A percentile compares a stretch with the other conserved stretches of the same genome.
These are phyloP conservation scores for Limnephilus lunatus DNA, from an alignment of 2,888 invertebrate species.

Conservation along the genomic window DNA sequence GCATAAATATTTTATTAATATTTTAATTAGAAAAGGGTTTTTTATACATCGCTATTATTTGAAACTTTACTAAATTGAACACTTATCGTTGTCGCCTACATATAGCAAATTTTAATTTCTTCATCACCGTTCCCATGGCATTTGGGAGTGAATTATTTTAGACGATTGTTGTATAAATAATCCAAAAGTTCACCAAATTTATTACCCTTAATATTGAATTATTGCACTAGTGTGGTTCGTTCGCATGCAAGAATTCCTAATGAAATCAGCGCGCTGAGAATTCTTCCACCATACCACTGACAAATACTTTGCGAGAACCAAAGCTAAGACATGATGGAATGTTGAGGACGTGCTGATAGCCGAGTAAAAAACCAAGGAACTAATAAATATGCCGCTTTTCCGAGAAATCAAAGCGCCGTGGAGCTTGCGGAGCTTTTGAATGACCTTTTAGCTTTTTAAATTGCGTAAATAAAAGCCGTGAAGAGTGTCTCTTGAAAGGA, in stretches of 20 bases:
- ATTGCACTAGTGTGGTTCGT: not conserved
- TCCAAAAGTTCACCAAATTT: not conserved
- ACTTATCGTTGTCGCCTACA: not conserved
- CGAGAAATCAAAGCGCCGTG: constrained; percentile 13
- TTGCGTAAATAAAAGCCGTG: not conserved
- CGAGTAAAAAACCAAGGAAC: not conserved
- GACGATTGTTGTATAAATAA: not conserved
- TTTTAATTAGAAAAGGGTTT: no score
- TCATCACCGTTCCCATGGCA: not conserved
- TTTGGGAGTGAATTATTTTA: not conserved
- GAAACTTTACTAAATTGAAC: not conserved
- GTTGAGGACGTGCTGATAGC: not conserved
- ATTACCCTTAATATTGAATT: not conserved
- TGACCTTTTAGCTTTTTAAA: not conserved
- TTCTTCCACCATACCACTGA: not conserved
- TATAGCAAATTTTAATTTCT: not conserved
- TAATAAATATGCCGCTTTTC: constrained; percentile 39
- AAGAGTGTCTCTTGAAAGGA: not conserved
- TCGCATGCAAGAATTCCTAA: not conserved
- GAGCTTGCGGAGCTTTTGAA: not conserved
- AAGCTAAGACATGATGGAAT: not conserved
- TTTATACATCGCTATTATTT: not conserved
- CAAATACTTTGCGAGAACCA: not conserved
- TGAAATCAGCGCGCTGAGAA: not conserved
- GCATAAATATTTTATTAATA: no score